A percentile compares a stretch with the other conserved stretches of the same genome.
phyloP scores from a whole-genome alignment of 2,888 invertebrate species.

The Andrena praecox region DNA sequence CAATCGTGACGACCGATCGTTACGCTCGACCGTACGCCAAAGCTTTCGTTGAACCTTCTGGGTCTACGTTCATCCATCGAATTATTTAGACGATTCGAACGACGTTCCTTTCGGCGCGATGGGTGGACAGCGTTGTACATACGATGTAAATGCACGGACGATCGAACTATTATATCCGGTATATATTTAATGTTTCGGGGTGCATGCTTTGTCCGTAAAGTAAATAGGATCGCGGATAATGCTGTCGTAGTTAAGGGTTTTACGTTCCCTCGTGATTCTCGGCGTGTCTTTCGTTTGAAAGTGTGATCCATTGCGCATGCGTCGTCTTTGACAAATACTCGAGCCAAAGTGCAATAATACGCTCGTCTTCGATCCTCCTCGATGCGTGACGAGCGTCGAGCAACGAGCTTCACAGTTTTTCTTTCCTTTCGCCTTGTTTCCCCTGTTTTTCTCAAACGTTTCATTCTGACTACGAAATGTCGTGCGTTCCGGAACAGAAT shows the following conservation, averaged over 20 bases:
- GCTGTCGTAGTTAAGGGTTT: slow-evolving; percentile 25
- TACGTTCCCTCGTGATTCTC: slow-evolving; percentile 27
- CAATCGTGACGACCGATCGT: not conserved
- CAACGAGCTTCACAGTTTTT: slow-evolving; percentile 23
- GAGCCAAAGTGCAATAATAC: slow-evolving; percentile 54
- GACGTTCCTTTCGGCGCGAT: slow-evolving; percentile 4
- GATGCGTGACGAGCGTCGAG: slow-evolving; percentile 1
- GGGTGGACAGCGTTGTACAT: slow-evolving; percentile 43
- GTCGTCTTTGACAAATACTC: slow-evolving; percentile 48
- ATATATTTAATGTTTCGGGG: slow-evolving; percentile 55
- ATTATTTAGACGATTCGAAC: slow-evolving; percentile 17
- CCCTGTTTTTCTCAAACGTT: not conserved
- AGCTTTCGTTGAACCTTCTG: not conserved
- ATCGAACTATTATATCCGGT: slow-evolving; percentile 43
- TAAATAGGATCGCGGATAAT: slow-evolving; percentile 17
- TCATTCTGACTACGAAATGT: slow-evolving; percentile 9
- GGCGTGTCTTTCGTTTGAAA: not conserved
- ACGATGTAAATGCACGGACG: slow-evolving; percentile 54
- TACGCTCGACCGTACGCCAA: not conserved
- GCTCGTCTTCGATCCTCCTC: slow-evolving; percentile 17
- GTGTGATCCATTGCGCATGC: not conserved
- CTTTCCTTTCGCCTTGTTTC: too few species aligned
- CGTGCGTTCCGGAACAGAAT: slow-evolving; percentile 39
- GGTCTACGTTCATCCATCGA: slow-evolving; percentile 15
- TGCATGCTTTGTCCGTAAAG: slow-evolving; percentile 40